Percentiles rank a stretch among this genome's conserved stretches.
Evolutionary conservation across 2,888 invertebrate genomes (phyloP).

Genomic region (Caenorhabditis sp.): DNA sequence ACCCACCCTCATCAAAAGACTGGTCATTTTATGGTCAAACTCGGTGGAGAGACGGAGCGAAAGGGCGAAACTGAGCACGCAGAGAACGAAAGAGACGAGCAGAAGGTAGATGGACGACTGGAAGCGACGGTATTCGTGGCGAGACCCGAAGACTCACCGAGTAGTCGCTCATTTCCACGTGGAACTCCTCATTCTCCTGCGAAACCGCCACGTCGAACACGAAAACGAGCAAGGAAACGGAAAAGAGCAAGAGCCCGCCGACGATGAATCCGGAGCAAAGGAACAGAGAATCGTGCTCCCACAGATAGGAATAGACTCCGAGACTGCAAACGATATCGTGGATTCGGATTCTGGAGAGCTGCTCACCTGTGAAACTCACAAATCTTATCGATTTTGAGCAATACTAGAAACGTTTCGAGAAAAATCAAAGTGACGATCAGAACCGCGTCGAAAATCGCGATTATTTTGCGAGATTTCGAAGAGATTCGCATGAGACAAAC

Average conservation of each 20-base stretch:
- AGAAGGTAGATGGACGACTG: slow-evolving; percentile 24
- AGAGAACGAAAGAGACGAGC: slow-evolving; percentile 21
- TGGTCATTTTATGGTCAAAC: slow-evolving; percentile 39
- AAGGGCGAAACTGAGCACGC: slow-evolving; percentile 21
- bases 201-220: slow-evolving; percentile 34
- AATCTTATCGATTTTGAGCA: slow-evolving; percentile 22
- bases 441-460: slow-evolving; percentile 8
- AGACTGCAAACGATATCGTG: not conserved
- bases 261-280: slow-evolving; percentile 9
- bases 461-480: slow-evolving; percentile 11
- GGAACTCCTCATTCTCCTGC: slow-evolving; percentile 29
- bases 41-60: slow-evolving; percentile 27
- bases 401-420: slow-evolving; percentile 4
- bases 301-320: slow-evolving; percentile 14
- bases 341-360: not conserved
- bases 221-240: slow-evolving; percentile 2
- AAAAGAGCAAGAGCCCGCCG: slow-evolving; percentile 1
- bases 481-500: slow-evolving; percentile 39
- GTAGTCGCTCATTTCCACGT: slow-evolving; percentile 4
- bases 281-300: slow-evolving; percentile 17
- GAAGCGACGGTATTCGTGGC: not conserved
- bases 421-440: slow-evolving; percentile 14
- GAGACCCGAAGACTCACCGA: slow-evolving; percentile 6
- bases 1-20: slow-evolving; percentile 36
- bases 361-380: slow-evolving; percentile 17